Percentiles rank a stretch among this genome's conserved stretches.
Conservation (phyloP, 1,140 invertebrate genomes). For the Amyelois transitella region DNA sequence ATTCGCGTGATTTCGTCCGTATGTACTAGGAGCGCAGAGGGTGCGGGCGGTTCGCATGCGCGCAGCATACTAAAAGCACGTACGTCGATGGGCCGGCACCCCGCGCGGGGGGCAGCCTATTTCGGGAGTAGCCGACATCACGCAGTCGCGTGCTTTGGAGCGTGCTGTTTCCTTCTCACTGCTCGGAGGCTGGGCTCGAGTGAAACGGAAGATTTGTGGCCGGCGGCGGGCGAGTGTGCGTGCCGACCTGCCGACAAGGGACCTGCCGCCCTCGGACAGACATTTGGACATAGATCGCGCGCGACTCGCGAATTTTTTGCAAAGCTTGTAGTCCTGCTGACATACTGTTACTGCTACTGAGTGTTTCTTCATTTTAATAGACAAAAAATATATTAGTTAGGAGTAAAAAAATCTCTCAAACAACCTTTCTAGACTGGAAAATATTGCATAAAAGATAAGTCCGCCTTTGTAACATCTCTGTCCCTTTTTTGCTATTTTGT, state of each 20-base stretch:
- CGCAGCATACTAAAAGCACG: conserved; percentile 74
- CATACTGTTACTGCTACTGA: too few species aligned
- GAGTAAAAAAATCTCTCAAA: too few species aligned
- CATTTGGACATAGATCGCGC: too few species aligned
- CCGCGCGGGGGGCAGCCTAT: conserved; percentile 61
- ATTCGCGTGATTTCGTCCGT: conserved; percentile 40
- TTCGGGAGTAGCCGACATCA: conserved; percentile 68
- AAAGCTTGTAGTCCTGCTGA: too few species aligned
- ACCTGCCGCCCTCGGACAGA: not conserved
- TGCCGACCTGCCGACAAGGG: not conserved
- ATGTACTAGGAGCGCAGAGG: conserved; percentile 59
- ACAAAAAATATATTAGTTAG: too few species aligned
- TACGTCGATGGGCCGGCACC: conserved; percentile 64
- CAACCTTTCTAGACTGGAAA: too few species aligned
- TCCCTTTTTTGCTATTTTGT: too few species aligned
- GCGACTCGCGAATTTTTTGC: not conserved
- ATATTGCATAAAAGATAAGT: too few species aligned
- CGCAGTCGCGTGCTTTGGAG: conserved; percentile 70
- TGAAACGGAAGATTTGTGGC: conserved; percentile 72
- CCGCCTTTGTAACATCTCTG: too few species aligned
- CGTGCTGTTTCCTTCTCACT: conserved; percentile 66
- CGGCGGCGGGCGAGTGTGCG: conserved; percentile 29
- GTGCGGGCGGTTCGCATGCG: conserved; percentile 72
- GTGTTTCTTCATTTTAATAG: too few species aligned
- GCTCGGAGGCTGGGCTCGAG: conserved; percentile 58